A percentile compares a stretch with the other conserved stretches of the same genome.
phyloP scores from a whole-genome alignment of 2,113 vertebrate genomes.

The Emberiza fucata region DNA sequence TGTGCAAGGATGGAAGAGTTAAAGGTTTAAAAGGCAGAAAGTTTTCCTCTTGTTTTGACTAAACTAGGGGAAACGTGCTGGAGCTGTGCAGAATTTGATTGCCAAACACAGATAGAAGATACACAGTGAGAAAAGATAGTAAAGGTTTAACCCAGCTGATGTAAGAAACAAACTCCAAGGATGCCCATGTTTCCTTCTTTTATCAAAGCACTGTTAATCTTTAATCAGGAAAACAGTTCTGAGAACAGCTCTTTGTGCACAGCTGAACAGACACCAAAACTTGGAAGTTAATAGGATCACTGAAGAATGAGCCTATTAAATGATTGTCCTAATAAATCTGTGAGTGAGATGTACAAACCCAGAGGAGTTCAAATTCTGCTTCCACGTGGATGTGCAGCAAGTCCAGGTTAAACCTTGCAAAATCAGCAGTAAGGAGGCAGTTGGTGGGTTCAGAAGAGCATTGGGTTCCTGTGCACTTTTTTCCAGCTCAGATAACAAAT shows the following conservation, averaged over 20 bases:
- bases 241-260: constrained; percentile 9
- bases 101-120: constrained; percentile 18
- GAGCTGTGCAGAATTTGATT: constrained; percentile 22
- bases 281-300: constrained; percentile 14
- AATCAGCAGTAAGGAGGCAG: constrained; percentile 10
- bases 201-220: neutral
- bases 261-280: neutral
- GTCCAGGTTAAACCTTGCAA: constrained; percentile 2
- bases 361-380: constrained; percentile 58
- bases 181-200: constrained; percentile 6
- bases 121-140: constrained; percentile 35
- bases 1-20: constrained; percentile 19
- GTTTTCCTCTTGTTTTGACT: constrained; percentile 50
- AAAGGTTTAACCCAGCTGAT: constrained; percentile 51
- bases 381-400: constrained; percentile 50
- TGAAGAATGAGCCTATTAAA: neutral
- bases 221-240: constrained; percentile 37
- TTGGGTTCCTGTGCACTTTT: neutral
- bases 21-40: constrained; percentile 48
- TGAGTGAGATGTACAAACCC: neutral
- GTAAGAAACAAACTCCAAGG: constrained; percentile 47
- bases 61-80: constrained; percentile 8
- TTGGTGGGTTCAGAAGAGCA: constrained; percentile 2
- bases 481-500: neutral
- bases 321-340: constrained; percentile 35